Evolutionary conservation across 1,140 invertebrate species (phyloP), one percentile per base, ranked within the genome.

Genomic region (Platyura marginata): DNA sequence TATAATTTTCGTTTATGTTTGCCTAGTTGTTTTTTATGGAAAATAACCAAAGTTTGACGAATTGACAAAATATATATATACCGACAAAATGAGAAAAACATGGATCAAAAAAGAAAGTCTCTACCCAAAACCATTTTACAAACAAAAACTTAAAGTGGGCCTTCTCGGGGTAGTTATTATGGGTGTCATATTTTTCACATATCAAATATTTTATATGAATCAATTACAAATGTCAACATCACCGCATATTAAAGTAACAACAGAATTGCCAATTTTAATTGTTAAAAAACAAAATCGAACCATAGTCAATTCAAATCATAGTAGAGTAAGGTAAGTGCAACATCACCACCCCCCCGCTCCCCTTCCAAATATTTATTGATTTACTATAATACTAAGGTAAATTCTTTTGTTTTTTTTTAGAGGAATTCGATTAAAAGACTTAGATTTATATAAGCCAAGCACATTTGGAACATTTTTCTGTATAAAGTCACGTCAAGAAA

Each of bases 111-210:
- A 53, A 2, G 58, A 61, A 34, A 57, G 59, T 43, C 56, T 61
- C 4, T 61, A 59, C 40, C 59, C 52, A 48, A 61, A 59, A 23
- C 59, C 59, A n/a, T 61, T 61, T 40, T 61, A 61, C 48, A 59
- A 56, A 46, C 51, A 61, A 36, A 61, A 61, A 45, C 51, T 53
- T 0, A 59, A 61, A 47, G 50, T 61, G 50, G 44, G 55, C 8
- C 42, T 61, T 35, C 45, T 59, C 8, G 43, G 54, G 9, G 56
- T 61, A 33, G 53, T 61, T 43, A 39, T 61, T 21, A 44, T 61
- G 10, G 57, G 54, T 8, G 56, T 61, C 32, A 49, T 57, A 22
- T 61, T 61, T 40, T 54, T 61, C 34, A 47, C 48, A 23, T 61
- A 61, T 44, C 59, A 61, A 52, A 52, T 55, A 5, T 51, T 57